Conservation (phyloP, 2,888 invertebrate species). For the Microctonus aethiopoides region DNA sequence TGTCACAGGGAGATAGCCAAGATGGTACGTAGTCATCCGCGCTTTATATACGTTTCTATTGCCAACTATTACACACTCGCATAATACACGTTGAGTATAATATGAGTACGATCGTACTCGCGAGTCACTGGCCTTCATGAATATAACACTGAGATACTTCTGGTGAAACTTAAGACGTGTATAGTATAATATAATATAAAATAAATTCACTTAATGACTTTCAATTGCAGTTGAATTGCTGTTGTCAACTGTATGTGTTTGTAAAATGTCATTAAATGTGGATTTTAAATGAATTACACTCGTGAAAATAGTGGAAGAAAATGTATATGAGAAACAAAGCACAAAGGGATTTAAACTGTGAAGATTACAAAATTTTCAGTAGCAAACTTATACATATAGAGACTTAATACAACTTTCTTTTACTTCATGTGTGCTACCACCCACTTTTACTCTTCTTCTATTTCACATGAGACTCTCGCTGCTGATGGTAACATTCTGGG, state of each 20-base stretch:
- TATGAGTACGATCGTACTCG: too few species aligned
- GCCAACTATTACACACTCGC: neutral
- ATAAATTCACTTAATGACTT: conserved; percentile 17
- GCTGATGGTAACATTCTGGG: conserved; percentile 31
- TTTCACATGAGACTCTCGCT: conserved; percentile 3
- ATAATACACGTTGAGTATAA: neutral
- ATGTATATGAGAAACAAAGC: conserved; percentile 20
- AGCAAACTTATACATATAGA: neutral
- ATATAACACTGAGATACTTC: too few species aligned
- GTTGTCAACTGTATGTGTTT: neutral
- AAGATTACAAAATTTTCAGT: conserved; percentile 27
- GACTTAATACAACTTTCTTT: neutral
- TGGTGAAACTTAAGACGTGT: neutral
- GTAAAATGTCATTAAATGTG: neutral
- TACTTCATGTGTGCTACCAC: neutral
- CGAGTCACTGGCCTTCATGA: conserved; percentile 8
- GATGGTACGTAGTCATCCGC: conserved; percentile 5
- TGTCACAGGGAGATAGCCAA: conserved; percentile 41
- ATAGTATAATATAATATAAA: neutral
- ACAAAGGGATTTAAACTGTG: neutral
- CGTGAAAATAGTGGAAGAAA: conserved; percentile 1
- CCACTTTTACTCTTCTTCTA: conserved; percentile 1
- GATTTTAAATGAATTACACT: neutral
- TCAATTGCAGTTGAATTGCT: conserved; percentile 7
- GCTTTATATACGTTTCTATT: conserved; percentile 10